Percentiles rank a stretch among this genome's conserved stretches.
phyloP scores from a whole-genome alignment of 2,888 invertebrate species.

The Druceiella hillmani region DNA sequence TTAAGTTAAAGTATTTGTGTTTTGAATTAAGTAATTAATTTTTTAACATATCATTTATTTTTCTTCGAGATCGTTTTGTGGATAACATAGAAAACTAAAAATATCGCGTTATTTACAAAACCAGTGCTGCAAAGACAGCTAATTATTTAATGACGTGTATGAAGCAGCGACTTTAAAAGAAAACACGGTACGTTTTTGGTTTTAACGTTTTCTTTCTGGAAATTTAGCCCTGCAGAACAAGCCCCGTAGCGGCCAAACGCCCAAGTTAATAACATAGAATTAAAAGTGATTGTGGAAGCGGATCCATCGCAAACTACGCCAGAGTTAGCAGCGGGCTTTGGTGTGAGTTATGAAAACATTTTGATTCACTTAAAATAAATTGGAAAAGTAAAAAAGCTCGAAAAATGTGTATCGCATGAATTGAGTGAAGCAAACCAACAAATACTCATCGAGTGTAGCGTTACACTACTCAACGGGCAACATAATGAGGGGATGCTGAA shows the following conservation, averaged over 20 bases:
- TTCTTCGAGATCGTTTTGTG: slow-evolving; percentile 13
- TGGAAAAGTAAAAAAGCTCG: slow-evolving; percentile 10
- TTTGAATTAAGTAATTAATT: no score
- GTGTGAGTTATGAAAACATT: slow-evolving; percentile 17
- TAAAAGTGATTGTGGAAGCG: slow-evolving; percentile 3
- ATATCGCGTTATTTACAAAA: slow-evolving; percentile 19
- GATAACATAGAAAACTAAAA: slow-evolving; percentile 17
- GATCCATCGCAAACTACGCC: slow-evolving; percentile 22
- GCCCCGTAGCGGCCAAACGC: no score
- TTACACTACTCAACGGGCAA: slow-evolving; percentile 15
- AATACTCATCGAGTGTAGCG: slow-evolving; percentile 5
- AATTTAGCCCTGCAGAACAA: slow-evolving; percentile 16
- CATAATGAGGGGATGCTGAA: slow-evolving; percentile 12
- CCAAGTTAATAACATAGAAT: no score
- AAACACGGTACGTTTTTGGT: slow-evolving; percentile 18
- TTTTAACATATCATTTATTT: no score
- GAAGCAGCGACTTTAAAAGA: slow-evolving; percentile 2
- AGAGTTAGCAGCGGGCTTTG: slow-evolving; percentile 21
- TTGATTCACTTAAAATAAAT: slow-evolving; percentile 6
- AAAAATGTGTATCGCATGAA: no score
- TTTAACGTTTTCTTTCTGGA: slow-evolving; percentile 20
- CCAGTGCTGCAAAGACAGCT: slow-evolving; percentile 8
- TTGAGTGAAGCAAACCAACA: slow-evolving; percentile 6
- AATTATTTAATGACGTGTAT: slow-evolving; percentile 5
- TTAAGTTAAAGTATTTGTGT: no score